phyloP scores from a whole-genome alignment of 37 sponge, comb jelly and placozoan species.

The Spongilla lacustris region DNA sequence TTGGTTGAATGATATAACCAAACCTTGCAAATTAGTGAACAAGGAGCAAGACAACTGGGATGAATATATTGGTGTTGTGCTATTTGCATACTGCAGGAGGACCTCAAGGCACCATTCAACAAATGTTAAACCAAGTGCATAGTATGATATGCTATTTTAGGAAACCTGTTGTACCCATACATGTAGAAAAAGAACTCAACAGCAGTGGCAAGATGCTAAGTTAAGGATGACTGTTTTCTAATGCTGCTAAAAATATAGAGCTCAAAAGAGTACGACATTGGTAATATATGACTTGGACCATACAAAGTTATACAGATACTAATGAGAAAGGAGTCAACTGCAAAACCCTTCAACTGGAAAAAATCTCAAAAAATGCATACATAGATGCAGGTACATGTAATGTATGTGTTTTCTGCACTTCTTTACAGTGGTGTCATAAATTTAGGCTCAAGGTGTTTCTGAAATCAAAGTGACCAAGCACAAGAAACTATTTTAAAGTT shows the following conservation, averaged over 20 bases:
- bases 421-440: no score
- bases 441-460: no score
- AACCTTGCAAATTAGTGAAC: constrained; percentile 20
- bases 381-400: constrained; percentile 3
- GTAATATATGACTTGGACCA: constrained; percentile 28
- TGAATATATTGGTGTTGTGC: constrained; percentile 1
- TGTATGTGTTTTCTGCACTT: no score
- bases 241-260: no score
- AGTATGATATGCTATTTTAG: no score
- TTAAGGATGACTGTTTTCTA: no score
- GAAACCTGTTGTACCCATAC: no score
- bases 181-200: no score
- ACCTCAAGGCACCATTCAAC: constrained; percentile 10
- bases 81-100: constrained; percentile 24
- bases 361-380: background rate
- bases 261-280: no score
- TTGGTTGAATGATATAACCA: constrained; percentile 39
- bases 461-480: no score
- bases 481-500: no score
- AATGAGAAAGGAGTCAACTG: constrained; percentile 8
- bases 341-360: background rate
- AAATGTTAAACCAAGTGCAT: background rate
- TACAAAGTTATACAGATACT: constrained; percentile 4
- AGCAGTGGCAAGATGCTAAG: no score
- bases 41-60: constrained; percentile 26